Conservation (phyloP, 2,888 invertebrate species). For the Entomobrya multifasciata region DNA sequence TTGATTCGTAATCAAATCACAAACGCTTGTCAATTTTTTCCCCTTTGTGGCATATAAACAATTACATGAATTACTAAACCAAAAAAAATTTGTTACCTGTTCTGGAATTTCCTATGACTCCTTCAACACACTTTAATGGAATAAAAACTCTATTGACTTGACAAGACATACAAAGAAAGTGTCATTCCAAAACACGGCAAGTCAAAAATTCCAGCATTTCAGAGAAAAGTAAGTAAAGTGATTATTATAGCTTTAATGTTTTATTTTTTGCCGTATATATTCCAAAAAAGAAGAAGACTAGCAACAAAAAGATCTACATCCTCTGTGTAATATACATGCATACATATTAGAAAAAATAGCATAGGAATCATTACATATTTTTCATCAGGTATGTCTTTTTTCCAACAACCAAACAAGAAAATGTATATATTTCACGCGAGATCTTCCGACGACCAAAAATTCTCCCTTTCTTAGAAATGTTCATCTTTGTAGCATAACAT, state of each 20-base stretch:
- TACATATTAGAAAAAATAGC: no score
- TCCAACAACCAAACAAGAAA: slow-evolving; percentile 64
- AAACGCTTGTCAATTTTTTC: no score
- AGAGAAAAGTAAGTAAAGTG: slow-evolving; percentile 37
- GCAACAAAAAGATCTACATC: slow-evolving; percentile 9
- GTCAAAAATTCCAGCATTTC: slow-evolving; percentile 39
- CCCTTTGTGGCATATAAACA: no score
- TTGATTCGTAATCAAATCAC: no score
- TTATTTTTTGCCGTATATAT: background rate
- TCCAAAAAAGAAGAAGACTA: background rate
- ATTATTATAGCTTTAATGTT: background rate
- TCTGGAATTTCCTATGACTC: slow-evolving; percentile 17
- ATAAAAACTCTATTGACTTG: background rate
- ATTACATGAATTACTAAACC: no score
- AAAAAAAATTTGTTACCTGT: no score
- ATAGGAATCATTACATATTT: slow-evolving; percentile 2
- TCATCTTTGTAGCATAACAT: no score
- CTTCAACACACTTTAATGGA: background rate
- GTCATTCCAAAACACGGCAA: slow-evolving; percentile 43
- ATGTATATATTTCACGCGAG: slow-evolving; percentile 71
- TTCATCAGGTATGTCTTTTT: slow-evolving; percentile 46
- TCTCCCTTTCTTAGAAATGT: slow-evolving; percentile 59
- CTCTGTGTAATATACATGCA: background rate
- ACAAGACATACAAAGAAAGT: background rate
- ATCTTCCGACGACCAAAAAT: slow-evolving; percentile 63